Conservation (phyloP, 2,888 invertebrate genomes). For the Tachina grossa region DNA sequence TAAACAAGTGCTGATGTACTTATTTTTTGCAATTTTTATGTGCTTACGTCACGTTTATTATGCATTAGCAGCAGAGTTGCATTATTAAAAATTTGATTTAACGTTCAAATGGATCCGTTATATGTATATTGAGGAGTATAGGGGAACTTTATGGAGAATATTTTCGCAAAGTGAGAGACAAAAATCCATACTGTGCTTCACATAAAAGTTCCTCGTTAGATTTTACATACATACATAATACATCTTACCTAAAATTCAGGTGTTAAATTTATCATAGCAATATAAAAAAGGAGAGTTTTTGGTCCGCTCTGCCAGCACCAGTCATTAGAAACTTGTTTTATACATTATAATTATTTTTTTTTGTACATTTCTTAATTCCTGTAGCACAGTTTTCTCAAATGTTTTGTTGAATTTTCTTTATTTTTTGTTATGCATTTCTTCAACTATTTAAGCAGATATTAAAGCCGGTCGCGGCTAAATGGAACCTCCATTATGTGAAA, state of each 20-base stretch:
- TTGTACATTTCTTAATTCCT: background rate
- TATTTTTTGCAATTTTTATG: background rate
- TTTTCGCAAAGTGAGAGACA: too few species aligned
- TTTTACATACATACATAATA: too few species aligned
- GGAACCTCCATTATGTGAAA: constrained; percentile 13
- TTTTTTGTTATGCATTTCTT: background rate
- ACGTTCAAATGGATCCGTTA: too few species aligned
- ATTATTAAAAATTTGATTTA: too few species aligned
- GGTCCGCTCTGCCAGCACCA: too few species aligned
- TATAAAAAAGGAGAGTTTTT: background rate
- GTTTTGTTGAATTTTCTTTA: background rate
- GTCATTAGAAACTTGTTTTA: too few species aligned
- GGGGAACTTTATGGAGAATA: too few species aligned
- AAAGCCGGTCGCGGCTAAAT: constrained; percentile 24
- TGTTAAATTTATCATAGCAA: background rate
- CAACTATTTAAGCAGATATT: background rate
- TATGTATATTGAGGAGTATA: too few species aligned
- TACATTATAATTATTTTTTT: too few species aligned
- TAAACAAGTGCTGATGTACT: background rate
- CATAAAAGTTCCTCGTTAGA: too few species aligned
- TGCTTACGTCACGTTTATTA: constrained; percentile 34
- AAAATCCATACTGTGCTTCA: too few species aligned
- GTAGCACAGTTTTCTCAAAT: background rate
- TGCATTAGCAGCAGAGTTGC: background rate
- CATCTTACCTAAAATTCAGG: background rate